Evolutionary conservation across 53 echinoderm and acorn worm genomes (phyloP).

Genomic region (Luidia sarsii): DNA sequence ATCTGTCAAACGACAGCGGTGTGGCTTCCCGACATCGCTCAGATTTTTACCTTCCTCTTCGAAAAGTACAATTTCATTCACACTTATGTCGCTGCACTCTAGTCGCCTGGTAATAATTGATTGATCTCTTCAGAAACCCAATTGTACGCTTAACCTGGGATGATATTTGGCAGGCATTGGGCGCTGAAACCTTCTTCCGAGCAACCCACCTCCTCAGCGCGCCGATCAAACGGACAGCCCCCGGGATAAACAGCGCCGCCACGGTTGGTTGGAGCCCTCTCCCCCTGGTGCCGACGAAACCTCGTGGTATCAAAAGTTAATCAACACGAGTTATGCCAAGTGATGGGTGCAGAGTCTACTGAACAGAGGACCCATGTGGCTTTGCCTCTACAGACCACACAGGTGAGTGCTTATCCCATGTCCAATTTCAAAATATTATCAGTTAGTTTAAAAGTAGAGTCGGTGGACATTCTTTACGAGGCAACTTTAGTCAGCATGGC

Average conservation of each 20-base stretch:
- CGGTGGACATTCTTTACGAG: no score
- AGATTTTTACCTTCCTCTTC: neutral
- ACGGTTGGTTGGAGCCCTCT: slow-evolving; percentile 3
- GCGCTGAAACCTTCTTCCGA: neutral
- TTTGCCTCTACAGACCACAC: no score
- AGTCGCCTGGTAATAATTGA: slow-evolving; percentile 19
- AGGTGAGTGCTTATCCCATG: no score
- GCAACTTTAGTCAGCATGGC: no score
- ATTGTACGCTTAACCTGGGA: slow-evolving; percentile 38
- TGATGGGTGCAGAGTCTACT: no score
- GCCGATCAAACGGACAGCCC: neutral
- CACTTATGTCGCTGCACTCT: slow-evolving; percentile 25
- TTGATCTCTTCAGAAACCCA: slow-evolving; percentile 12
- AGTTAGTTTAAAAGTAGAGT: no score
- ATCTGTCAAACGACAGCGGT: slow-evolving; percentile 39
- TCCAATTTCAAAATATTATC: no score
- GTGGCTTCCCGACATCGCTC: slow-evolving; percentile 2
- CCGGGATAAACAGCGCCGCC: slow-evolving; percentile 23
- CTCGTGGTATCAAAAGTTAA: no score
- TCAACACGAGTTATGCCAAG: no score
- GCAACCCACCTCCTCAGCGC: neutral
- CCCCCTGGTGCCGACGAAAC: no score
- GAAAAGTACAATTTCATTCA: slow-evolving; percentile 9
- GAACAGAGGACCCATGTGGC: no score
- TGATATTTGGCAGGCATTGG: slow-evolving; percentile 20